These are phyloP conservation scores for Pyrgus malvae DNA, from an alignment of 2,888 invertebrate species.

Conservation along the genomic window DNA sequence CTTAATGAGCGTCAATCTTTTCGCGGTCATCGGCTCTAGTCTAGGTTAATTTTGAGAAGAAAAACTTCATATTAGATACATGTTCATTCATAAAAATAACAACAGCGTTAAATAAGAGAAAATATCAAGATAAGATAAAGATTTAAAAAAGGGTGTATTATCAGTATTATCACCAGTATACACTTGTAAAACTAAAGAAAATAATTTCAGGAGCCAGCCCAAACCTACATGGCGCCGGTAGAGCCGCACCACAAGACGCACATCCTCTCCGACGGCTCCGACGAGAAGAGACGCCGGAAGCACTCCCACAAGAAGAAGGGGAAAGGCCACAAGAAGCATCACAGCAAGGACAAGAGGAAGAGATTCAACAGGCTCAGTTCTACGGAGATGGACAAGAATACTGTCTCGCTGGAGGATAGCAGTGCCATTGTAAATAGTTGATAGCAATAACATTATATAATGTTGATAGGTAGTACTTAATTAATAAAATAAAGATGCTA, in stretches of 20 bases:
- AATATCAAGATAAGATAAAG: too few species aligned
- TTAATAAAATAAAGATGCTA: too few species aligned
- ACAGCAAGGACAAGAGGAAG: constrained; percentile 49
- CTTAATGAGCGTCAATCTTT: too few species aligned
- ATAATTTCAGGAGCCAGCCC: constrained; percentile 51
- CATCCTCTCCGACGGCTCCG: constrained; percentile 26
- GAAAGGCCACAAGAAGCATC: constrained; percentile 52
- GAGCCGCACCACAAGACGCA: constrained; percentile 45
- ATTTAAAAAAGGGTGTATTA: too few species aligned
- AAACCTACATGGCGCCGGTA: constrained; percentile 67
- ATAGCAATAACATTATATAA: too few species aligned
- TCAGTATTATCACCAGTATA: too few species aligned
- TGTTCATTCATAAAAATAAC: too few species aligned
- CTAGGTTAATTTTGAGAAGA: too few species aligned
- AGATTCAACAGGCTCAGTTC: constrained; percentile 50
- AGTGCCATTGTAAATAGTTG: constrained; percentile 34
- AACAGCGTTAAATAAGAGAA: too few species aligned
- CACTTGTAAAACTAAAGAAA: background rate
- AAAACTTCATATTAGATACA: too few species aligned
- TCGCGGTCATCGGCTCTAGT: too few species aligned
- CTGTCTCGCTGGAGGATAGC: constrained; percentile 59
- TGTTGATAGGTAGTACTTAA: too few species aligned
- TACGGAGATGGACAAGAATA: constrained; percentile 51
- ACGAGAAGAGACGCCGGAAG: constrained; percentile 50
- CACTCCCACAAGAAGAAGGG: constrained; percentile 55